Evolutionary conservation across 2,888 invertebrate species (phyloP), one percentile per base, ranked within the genome.

Genomic region (Lagria hirta): DNA sequence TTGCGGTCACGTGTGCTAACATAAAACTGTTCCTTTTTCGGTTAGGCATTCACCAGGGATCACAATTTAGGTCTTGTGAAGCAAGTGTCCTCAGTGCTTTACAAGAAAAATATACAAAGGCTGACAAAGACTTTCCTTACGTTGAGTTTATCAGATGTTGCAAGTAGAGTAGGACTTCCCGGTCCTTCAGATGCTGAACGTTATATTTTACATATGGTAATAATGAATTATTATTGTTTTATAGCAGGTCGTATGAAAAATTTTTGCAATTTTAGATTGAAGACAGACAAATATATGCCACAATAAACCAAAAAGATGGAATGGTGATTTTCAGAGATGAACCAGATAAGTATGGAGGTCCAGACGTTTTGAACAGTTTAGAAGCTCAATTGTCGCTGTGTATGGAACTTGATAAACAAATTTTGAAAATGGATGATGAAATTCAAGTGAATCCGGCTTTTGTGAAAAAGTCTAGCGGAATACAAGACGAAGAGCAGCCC

Each of bases 321-420:
- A 97, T 97, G 96, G 96, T 98, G 8, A 81, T 93, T 36, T 98
- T 98, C 69, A 83, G 91, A 58, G 96, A 97, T 65, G 92, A 91
- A 70, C 95, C 95, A 5, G 95, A 96, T 68, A 94, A 93, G 70
- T 96, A 90, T 70, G 89, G 93, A 60, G 89, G 91, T 49, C 88
- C 93, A 0, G 82, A 83, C 62, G 94, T 95, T 74, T 77, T 97
- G 62, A 83, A 86, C 60, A 82, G 86, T 50, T 73, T 97, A 47
- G 93, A 96, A 73, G 83, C 86, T 64, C 84, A 90, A 75, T 84
- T 92, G 82, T 82, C 83, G 15, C 78, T 84, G 15, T 92, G 92
- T 66, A 91, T 93, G 65, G 86, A 88, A 65, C 75, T 96, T 56
- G 92, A 95, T 65, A 87, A 87, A 64, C 86, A 91, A 68, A 84